Evolutionary conservation across 2,113 vertebrate species (phyloP).

Genomic region (Alouatta palliata): DNA sequence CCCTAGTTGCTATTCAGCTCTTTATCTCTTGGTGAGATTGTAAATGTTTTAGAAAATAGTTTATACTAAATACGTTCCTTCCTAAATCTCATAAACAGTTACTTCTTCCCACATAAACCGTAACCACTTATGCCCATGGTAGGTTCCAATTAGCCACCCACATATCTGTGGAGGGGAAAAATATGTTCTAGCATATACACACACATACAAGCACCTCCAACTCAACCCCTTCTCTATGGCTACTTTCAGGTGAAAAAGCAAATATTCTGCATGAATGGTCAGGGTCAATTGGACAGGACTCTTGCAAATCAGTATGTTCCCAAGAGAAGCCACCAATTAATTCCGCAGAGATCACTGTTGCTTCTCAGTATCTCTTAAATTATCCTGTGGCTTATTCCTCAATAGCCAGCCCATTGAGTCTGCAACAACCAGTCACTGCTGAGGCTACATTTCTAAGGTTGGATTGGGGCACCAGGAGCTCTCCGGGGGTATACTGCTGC

Average conservation of each 20-base stretch:
- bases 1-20: not conserved
- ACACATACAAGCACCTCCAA: not conserved
- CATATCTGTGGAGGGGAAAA: not conserved
- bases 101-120: slow-evolving; percentile 42
- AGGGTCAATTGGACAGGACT: not conserved
- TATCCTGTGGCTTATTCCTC: not conserved
- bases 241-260: not conserved
- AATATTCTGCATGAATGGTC: not conserved
- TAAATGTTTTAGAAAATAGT: slow-evolving; percentile 69
- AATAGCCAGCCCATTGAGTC: not conserved
- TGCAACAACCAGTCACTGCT: not conserved
- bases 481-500: not conserved
- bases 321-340: not conserved
- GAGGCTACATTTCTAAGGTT: not conserved
- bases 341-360: not conserved
- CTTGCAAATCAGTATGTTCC: not conserved
- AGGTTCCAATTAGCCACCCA: slow-evolving; percentile 49
- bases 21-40: slow-evolving; percentile 51
- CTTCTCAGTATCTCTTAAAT: not conserved
- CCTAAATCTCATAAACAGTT: slow-evolving; percentile 53
- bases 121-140: slow-evolving; percentile 22
- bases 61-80: slow-evolving; percentile 54
- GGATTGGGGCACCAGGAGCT: too few relatives aligned
- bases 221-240: not conserved
- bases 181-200: not conserved